Evolutionary conservation across 1,140 invertebrate species (phyloP).

Genomic region (Tetraneura akinire): DNA sequence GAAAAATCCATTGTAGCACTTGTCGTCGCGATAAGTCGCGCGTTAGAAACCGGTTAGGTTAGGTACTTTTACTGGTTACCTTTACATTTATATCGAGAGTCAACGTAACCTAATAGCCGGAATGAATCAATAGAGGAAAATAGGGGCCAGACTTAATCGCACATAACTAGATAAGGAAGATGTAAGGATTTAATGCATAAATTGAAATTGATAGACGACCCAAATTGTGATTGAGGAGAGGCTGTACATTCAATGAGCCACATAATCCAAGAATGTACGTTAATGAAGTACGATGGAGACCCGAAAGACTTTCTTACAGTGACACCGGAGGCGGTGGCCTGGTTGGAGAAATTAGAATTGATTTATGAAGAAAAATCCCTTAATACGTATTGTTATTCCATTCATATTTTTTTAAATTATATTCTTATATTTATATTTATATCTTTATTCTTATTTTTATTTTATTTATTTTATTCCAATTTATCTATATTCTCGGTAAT

Average conservation of each 20-base stretch:
- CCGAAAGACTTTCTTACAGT: slow-evolving; percentile 4
- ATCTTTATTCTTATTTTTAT: background rate
- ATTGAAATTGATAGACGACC: slow-evolving; percentile 9
- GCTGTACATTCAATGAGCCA: background rate
- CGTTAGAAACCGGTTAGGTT: too few relatives aligned
- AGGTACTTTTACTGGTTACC: too few relatives aligned
- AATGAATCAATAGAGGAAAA: slow-evolving; percentile 12
- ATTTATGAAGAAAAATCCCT: slow-evolving; percentile 14
- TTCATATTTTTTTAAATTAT: too few relatives aligned
- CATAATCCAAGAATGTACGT: slow-evolving; percentile 17
- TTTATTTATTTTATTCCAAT: slow-evolving; percentile 15
- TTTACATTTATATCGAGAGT: too few relatives aligned
- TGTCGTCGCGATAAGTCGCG: too few relatives aligned
- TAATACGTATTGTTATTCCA: background rate
- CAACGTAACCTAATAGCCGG: background rate
- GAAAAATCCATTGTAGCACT: too few relatives aligned
- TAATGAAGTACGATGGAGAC: slow-evolving; percentile 18
- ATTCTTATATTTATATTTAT: too few relatives aligned
- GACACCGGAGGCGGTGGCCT: slow-evolving; percentile 9
- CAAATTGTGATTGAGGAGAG: background rate
- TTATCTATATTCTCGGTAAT: slow-evolving; percentile 8
- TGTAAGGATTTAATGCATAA: slow-evolving; percentile 3
- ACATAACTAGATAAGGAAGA: slow-evolving; percentile 10
- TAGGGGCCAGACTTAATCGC: background rate
- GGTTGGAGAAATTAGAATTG: slow-evolving; percentile 11